These are phyloP conservation scores for Syrista parreyssii DNA, from an alignment of 2,888 invertebrate genomes.

Conservation along the genomic window DNA sequence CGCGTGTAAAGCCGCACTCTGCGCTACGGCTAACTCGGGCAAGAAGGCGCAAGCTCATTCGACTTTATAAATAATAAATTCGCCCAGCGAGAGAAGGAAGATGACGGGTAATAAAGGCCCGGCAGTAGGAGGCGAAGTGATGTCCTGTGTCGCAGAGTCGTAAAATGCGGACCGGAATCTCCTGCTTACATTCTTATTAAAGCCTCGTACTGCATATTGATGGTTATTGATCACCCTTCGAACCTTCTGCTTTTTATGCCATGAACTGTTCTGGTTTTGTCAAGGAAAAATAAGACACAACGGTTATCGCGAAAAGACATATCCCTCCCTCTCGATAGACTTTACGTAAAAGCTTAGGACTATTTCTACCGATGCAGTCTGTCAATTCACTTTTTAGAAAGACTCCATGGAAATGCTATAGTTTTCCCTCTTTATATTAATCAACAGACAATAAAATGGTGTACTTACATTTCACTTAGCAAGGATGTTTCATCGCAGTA, in stretches of 20 bases:
- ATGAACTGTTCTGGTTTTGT: neutral
- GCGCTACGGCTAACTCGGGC: conserved; percentile 37
- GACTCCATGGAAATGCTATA: neutral
- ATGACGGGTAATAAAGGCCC: conserved; percentile 55
- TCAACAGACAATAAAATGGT: neutral
- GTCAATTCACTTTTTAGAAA: neutral
- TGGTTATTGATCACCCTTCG: conserved; percentile 55
- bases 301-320: neutral
- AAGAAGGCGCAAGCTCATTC: conserved; percentile 46
- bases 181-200: conserved; percentile 52
- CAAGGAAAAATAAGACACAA: neutral
- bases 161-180: conserved; percentile 41
- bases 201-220: conserved; percentile 58
- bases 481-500: neutral
- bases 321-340: neutral
- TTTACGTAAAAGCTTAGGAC: neutral
- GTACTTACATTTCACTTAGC: neutral
- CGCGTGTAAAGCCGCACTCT: conserved; percentile 33
- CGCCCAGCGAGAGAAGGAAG: conserved; percentile 32
- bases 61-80: conserved; percentile 63
- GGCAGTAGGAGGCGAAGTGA: conserved; percentile 59
- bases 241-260: neutral
- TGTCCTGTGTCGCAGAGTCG: conserved; percentile 61
- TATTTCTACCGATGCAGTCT: neutral
- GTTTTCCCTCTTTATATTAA: neutral